These are phyloP conservation scores for Prinia subflava DNA, from an alignment of 2,113 vertebrate genomes.

Conservation along the genomic window DNA sequence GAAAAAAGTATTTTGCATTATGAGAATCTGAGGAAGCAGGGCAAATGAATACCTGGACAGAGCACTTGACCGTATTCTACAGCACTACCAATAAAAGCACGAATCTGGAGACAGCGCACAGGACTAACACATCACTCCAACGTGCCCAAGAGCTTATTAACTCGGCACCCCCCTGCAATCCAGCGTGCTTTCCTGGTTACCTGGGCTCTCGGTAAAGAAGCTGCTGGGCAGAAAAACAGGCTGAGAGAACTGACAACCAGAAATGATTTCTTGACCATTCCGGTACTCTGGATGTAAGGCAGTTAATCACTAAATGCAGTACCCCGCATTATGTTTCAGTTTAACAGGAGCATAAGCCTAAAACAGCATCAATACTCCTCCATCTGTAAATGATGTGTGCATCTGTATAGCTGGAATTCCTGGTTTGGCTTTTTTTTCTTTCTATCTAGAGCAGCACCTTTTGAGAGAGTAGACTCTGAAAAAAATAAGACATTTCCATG, in stretches of 20 bases:
- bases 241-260: background rate
- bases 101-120: background rate
- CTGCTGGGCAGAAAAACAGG: background rate
- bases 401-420: background rate
- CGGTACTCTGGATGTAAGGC: background rate
- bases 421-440: background rate
- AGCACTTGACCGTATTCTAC: background rate
- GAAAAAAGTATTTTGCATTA: background rate
- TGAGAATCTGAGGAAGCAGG: background rate
- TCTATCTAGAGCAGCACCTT: background rate
- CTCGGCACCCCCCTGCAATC: background rate
- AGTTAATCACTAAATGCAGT: background rate
- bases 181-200: background rate
- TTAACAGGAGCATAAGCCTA: background rate
- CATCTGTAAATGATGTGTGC: background rate
- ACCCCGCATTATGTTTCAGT: background rate
- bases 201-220: background rate
- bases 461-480: background rate
- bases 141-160: background rate
- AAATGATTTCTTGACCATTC: background rate
- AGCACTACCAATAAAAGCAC: background rate
- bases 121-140: background rate
- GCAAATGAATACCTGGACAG: background rate
- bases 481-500: background rate
- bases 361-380: background rate